phyloP scores from a whole-genome alignment of 2,797 vertebrate genomes.

The Acanthornis magna region DNA sequence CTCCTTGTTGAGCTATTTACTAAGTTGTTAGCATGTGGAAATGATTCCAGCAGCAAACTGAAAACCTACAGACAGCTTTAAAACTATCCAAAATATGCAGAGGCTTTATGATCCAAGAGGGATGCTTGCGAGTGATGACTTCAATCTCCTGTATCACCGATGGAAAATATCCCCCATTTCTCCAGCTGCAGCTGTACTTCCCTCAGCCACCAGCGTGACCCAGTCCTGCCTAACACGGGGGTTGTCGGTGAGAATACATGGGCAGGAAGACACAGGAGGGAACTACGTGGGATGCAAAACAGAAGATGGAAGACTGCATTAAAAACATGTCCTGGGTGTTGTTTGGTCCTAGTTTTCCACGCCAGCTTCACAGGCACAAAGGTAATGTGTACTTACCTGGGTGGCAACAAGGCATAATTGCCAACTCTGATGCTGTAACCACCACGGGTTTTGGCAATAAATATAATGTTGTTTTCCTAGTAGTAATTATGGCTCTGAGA shows the following conservation, averaged over 20 bases:
- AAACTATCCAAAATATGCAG: conserved; percentile 37
- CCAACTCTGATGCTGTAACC: neutral
- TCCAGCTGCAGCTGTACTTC: neutral
- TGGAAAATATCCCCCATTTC: neutral
- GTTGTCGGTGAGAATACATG: neutral
- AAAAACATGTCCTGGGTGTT: neutral
- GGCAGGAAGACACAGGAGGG: neutral
- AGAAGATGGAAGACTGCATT: neutral
- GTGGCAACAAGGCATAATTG: neutral
- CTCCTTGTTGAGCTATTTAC: neutral
- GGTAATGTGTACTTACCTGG: neutral
- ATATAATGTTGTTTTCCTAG: neutral
- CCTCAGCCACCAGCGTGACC: rapidly evolving
- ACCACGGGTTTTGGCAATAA: neutral
- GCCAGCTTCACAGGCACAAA: neutral
- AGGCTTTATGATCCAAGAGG: neutral
- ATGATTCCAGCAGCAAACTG: conserved; percentile 15
- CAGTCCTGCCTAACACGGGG: neutral
- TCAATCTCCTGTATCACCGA: neutral
- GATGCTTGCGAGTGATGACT: neutral
- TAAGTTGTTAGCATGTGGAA: conserved; percentile 29
- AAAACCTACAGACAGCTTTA: conserved; percentile 13
- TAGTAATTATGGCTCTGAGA: neutral
- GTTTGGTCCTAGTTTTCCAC: neutral
- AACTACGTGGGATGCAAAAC: neutral